A percentile compares a stretch with the other conserved stretches of the same genome.
Conservation (phyloP, 2,797 vertebrate species). For the Molossus molossus region DNA sequence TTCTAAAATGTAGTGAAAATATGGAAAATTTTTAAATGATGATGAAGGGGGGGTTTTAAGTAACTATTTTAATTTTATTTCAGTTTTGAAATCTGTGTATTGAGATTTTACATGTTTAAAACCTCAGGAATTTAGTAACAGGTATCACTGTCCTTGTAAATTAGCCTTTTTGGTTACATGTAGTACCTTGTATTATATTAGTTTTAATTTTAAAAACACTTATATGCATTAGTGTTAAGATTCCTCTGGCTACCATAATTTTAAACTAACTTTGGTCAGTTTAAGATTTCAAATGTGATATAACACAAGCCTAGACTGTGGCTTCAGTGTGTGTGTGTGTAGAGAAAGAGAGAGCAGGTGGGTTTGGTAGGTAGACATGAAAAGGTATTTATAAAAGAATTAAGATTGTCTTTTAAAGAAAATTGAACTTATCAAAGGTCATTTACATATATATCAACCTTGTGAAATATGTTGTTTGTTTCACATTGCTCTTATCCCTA, state of each 20-base stretch:
- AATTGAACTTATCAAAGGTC: slow-evolving; percentile 41
- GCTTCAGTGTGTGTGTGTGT: not conserved
- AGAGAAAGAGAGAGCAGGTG: too few species aligned
- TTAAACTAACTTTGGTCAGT: slow-evolving; percentile 52
- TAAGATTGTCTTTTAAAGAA: slow-evolving; percentile 41
- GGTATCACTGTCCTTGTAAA: slow-evolving; percentile 53
- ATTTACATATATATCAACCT: slow-evolving; percentile 29
- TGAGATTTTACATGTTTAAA: slow-evolving; percentile 62
- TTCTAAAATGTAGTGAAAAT: slow-evolving; percentile 55
- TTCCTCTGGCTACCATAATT: slow-evolving; percentile 70
- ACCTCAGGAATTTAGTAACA: slow-evolving; percentile 70
- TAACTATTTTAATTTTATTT: slow-evolving; percentile 64
- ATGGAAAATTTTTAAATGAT: slow-evolving; percentile 58
- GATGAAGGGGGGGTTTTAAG: slow-evolving; percentile 57
- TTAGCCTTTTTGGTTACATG: slow-evolving; percentile 42
- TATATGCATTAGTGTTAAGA: slow-evolving; percentile 23
- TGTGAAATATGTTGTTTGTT: slow-evolving; percentile 21
- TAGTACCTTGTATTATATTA: slow-evolving; percentile 56
- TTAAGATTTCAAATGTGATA: slow-evolving; percentile 70
- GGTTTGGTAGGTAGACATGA: slow-evolving; percentile 19
- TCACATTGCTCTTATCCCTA: slow-evolving; percentile 57
- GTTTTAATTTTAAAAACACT: slow-evolving; percentile 59
- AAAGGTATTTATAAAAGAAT: slow-evolving; percentile 66
- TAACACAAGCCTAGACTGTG: not conserved
- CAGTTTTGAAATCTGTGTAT: slow-evolving; percentile 64